phyloP scores from a whole-genome alignment of 2,113 vertebrate genomes.

The Onychorhynchus coronatus region DNA sequence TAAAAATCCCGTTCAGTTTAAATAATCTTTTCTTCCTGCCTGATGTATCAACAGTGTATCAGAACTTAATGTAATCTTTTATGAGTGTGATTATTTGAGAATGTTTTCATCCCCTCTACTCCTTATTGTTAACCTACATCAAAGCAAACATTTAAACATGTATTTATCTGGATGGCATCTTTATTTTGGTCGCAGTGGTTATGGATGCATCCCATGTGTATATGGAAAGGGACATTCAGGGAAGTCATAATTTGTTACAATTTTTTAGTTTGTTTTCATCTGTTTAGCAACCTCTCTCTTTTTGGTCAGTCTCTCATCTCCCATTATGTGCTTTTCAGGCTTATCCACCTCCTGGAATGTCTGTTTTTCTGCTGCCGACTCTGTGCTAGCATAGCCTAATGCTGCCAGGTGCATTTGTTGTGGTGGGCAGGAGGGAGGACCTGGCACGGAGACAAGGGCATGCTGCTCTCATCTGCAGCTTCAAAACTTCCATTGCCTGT shows the following conservation, averaged over 20 bases:
- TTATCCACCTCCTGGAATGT: neutral
- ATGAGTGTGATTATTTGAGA: constrained; percentile 39
- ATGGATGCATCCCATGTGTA: neutral
- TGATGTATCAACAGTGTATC: neutral
- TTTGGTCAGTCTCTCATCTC: neutral
- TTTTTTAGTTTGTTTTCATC: neutral
- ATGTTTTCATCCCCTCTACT: neutral
- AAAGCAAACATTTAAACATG: neutral
- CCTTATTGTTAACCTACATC: neutral
- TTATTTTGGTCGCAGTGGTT: neutral
- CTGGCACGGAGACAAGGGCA: neutral
- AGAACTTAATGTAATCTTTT: constrained; percentile 37
- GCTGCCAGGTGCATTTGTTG: neutral
- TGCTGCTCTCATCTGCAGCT: neutral
- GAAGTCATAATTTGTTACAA: neutral
- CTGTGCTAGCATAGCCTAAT: neutral
- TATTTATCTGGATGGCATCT: neutral
- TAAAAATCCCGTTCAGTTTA: constrained; percentile 38
- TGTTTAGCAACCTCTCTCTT: neutral
- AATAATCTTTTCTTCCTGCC: constrained; percentile 47
- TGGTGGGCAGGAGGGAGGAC: neutral
- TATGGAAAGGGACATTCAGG: neutral
- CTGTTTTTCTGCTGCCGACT: neutral
- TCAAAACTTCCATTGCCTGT: neutral
- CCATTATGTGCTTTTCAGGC: neutral